A percentile compares a stretch with the other conserved stretches of the same genome.
Conservation (phyloP, 2,888 invertebrate genomes). For the Synergus laeviventris region DNA sequence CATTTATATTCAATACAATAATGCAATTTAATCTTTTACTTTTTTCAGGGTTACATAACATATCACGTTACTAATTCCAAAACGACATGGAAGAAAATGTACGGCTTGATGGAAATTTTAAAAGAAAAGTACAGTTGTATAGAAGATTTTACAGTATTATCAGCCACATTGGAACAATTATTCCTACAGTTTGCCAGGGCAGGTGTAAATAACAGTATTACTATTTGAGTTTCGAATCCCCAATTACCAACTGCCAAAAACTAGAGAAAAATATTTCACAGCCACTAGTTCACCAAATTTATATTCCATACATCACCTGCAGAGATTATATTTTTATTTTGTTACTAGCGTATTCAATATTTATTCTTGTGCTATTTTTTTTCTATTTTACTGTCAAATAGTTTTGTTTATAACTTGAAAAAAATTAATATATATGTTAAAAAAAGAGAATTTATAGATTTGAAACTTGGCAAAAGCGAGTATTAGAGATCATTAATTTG, state of each 20-base stretch:
- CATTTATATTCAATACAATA: neutral
- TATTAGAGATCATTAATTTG: neutral
- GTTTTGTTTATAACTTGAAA: neutral
- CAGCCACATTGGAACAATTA: slow-evolving; percentile 72
- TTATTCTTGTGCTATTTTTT: neutral
- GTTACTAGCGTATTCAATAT: neutral
- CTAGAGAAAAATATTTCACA: neutral
- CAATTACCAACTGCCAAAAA: neutral
- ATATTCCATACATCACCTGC: neutral
- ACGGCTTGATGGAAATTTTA: slow-evolving; percentile 65
- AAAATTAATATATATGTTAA: neutral
- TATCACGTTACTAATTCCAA: slow-evolving; percentile 68
- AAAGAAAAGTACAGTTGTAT: slow-evolving; percentile 66
- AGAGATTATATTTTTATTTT: neutral
- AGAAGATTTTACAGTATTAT: slow-evolving; percentile 71
- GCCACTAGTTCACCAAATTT: neutral
- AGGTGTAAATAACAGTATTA: slow-evolving; percentile 38
- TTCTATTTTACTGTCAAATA: neutral
- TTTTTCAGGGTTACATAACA: slow-evolving; percentile 65
- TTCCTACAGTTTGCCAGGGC: slow-evolving; percentile 72
- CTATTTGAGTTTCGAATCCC: neutral
- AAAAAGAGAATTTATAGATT: neutral
- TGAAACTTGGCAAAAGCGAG: neutral
- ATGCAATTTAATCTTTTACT: slow-evolving; percentile 22
- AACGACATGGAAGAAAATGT: slow-evolving; percentile 71